Evolutionary conservation across 2,888 invertebrate species (phyloP), one percentile per base, ranked within the genome.

Genomic region (Scaptomyza reducta): DNA sequence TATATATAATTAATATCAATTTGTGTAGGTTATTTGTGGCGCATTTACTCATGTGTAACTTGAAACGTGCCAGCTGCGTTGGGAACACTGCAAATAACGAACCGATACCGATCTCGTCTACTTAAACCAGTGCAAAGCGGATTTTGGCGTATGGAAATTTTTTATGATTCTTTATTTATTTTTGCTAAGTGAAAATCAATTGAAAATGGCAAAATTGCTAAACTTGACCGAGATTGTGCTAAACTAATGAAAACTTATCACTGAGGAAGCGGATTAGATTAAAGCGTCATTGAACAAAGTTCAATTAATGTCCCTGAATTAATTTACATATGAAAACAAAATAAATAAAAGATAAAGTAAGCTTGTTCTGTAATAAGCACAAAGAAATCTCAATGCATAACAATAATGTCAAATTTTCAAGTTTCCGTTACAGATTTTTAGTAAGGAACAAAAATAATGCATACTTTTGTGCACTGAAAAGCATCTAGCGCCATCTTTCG

Each of bases 1-100:
- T 44, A 27, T 66, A 47, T 44, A 58, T 69, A 84, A 87, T 87
- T 84, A 63, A 78, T 83, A 78, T 80, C 88, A 84, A 84, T 88
- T 84, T 83, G 72, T 65, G 46, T 53, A 33, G 35, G 56, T 74
- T 84, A 61, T 63, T 60, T 87, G 67, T 68, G 71, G 59, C 87
- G 75, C 69, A 75, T 67, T 84, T 77, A 71, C 68, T 83, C 59
- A 71, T 67, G 57, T 69, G 82, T 66, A 78, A 82, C 58, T 66
- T 45, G 62, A 87, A 75, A 69, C 85, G 76, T 58, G 73, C 61
- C 81, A 87, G 69, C 71, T 81, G 81, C 72, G 59, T 45, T 40
- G 42, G 31, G 31, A 41, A 13, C 33, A 41, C 55, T 66, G 71
- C 76, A 74, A 67, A 68, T 62, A 61, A 62, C 60, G 31, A 61